Percentiles rank a stretch among this genome's conserved stretches.
Conservation (phyloP, 2,888 invertebrate species). For the Harpalus rufipes region DNA sequence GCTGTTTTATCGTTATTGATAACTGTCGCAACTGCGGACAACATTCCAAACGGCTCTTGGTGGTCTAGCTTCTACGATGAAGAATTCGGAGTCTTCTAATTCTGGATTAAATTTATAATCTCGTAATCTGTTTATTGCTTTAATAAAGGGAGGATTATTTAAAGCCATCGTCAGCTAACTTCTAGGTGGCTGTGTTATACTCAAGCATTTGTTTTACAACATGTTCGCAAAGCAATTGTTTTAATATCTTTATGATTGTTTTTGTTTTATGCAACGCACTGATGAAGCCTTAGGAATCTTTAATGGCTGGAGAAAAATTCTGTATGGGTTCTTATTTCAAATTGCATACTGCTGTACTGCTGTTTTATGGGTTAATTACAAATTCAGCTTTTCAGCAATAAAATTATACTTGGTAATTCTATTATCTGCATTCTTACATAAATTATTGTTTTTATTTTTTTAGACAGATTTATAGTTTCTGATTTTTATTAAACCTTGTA, state of each 20-base stretch:
- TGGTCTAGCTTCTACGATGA: conserved; percentile 50
- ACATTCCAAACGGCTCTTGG: conserved; percentile 63
- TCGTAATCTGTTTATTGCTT: conserved; percentile 64
- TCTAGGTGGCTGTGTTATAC: conserved; percentile 41
- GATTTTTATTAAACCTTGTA: conserved; percentile 33
- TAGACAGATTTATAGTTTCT: conserved; percentile 52
- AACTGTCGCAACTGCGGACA: conserved; percentile 61
- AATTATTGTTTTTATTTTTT: conserved; percentile 54
- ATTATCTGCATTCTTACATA: conserved; percentile 54
- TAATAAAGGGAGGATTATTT: conserved; percentile 62
- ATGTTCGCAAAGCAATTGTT: conserved; percentile 18
- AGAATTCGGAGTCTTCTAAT: conserved; percentile 63
- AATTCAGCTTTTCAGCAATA: conserved; percentile 52
- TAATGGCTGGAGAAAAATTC: conserved; percentile 15
- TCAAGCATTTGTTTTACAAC: conserved; percentile 6
- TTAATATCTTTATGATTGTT: conserved; percentile 19
- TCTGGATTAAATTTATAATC: conserved; percentile 63
- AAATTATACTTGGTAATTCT: conserved; percentile 55
- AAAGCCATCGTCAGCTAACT: conserved; percentile 47
- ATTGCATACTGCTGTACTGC: conserved; percentile 42
- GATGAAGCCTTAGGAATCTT: conserved; percentile 22
- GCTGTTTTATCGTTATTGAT: conserved; percentile 62
- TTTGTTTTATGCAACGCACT: conserved; percentile 1
- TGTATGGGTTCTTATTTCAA: conserved; percentile 33
- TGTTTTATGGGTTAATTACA: conserved; percentile 55